A percentile compares a stretch with the other conserved stretches of the same genome.
Evolutionary conservation across 1,140 invertebrate genomes (phyloP).

Genomic region (Aphidius gifuensis): DNA sequence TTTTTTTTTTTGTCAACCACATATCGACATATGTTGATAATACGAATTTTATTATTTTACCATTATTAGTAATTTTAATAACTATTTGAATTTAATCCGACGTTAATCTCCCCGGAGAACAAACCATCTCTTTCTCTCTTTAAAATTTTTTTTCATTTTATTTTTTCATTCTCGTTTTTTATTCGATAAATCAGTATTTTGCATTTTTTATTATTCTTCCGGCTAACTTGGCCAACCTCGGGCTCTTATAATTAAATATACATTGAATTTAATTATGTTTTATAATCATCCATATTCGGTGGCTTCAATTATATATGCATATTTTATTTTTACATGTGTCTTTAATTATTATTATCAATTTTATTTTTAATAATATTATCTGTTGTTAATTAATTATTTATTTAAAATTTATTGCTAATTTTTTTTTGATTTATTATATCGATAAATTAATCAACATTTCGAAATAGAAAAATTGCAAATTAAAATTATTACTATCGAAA

Average conservation of each 20-base stretch:
- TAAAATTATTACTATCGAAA: no score
- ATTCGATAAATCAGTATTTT: slow-evolving; percentile 1
- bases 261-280: slow-evolving; percentile 8
- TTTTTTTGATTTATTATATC: no score
- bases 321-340: no score
- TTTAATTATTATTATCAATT: no score
- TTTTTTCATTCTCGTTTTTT: slow-evolving; percentile 16
- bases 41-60: neutral
- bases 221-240: slow-evolving; percentile 5
- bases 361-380: no score
- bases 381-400: no score
- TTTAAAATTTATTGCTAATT: no score
- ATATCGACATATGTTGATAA: no score
- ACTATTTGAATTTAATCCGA: slow-evolving; percentile 37
- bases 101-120: slow-evolving; percentile 32
- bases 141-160: slow-evolving; percentile 16
- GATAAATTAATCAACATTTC: no score
- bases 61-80: slow-evolving; percentile 34
- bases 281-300: neutral
- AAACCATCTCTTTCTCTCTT: neutral
- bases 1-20: no score
- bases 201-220: neutral
- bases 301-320: no score
- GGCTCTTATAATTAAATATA: slow-evolving; percentile 5
- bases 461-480: no score